Conservation (phyloP, 2,797 vertebrate species). For the Lepilemur septentrionalis region DNA sequence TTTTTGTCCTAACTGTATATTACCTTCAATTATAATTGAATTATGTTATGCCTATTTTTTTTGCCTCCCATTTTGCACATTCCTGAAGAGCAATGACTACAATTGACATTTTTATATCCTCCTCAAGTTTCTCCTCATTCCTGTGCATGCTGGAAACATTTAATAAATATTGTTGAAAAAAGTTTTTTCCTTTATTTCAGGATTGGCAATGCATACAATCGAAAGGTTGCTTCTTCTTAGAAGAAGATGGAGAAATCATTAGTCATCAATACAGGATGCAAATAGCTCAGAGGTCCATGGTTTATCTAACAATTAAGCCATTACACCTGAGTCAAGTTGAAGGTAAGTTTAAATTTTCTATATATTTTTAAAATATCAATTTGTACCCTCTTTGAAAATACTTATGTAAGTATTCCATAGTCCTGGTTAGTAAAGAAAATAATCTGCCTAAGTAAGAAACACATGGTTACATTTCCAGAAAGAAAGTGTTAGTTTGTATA, state of each 20-base stretch:
- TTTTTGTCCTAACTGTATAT: not conserved
- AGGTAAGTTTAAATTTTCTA: slow-evolving; percentile 82
- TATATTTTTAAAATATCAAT: slow-evolving; percentile 14
- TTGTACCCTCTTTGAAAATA: not conserved
- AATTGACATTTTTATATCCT: not conserved
- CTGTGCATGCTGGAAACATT: not conserved
- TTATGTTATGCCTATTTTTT: not conserved
- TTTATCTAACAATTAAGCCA: slow-evolving; percentile 92
- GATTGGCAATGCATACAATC: slow-evolving; percentile 88
- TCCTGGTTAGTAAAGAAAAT: slow-evolving; percentile 17
- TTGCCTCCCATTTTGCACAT: not conserved
- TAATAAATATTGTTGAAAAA: slow-evolving; percentile 1
- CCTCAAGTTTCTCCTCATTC: not conserved
- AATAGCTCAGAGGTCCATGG: slow-evolving; percentile 86
- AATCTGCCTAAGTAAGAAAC: not conserved
- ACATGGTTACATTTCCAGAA: not conserved
- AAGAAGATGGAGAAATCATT: slow-evolving; percentile 89
- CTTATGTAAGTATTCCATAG: not conserved
- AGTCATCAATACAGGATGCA: slow-evolving; percentile 92
- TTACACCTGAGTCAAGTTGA: slow-evolving; percentile 84
- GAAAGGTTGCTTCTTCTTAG: slow-evolving; percentile 94
- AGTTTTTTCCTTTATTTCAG: slow-evolving; percentile 80
- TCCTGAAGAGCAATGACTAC: not conserved
- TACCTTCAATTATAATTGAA: not conserved
- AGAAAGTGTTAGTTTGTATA: not conserved